Evolutionary conservation across 2,113 vertebrate genomes (phyloP).

Genomic region (Elgaria multicarinata): DNA sequence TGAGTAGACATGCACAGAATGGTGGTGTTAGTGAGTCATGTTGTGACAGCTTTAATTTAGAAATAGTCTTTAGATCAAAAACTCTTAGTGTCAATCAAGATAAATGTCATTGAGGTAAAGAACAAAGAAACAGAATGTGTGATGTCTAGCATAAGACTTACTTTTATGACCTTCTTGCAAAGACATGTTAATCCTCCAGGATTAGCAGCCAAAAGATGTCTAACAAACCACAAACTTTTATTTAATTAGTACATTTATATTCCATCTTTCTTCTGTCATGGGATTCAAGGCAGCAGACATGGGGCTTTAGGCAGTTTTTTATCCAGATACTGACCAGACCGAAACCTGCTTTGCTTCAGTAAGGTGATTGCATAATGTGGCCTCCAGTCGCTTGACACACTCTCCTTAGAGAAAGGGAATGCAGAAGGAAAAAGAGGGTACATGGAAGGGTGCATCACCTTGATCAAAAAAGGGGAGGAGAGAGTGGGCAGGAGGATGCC

Average conservation of each 20-base stretch:
- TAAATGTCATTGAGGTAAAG: not conserved
- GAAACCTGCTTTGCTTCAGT: not conserved
- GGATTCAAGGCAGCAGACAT: no score
- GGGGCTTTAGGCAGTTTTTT: not conserved
- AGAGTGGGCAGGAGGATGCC: no score
- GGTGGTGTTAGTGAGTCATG: no score
- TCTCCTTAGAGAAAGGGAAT: not conserved
- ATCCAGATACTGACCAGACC: not conserved
- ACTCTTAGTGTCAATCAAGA: not conserved
- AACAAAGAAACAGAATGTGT: not conserved
- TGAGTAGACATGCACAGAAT: no score
- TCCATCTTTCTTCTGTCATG: not conserved
- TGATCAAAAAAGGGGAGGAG: not conserved
- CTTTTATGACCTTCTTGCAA: not conserved
- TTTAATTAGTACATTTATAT: no score
- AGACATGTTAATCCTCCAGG: not conserved
- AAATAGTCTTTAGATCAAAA: no score
- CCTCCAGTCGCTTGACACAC: no score
- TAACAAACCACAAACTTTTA: no score
- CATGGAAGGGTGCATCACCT: not conserved
- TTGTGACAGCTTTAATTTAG: no score
- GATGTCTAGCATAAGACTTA: not conserved
- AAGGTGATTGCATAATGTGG: not conserved
- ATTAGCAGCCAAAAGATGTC: not conserved
- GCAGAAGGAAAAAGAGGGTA: not conserved